A percentile compares a stretch with the other conserved stretches of the same genome.
Conservation (phyloP, 2,888 invertebrate genomes). For the Parnassius mnemosyne region DNA sequence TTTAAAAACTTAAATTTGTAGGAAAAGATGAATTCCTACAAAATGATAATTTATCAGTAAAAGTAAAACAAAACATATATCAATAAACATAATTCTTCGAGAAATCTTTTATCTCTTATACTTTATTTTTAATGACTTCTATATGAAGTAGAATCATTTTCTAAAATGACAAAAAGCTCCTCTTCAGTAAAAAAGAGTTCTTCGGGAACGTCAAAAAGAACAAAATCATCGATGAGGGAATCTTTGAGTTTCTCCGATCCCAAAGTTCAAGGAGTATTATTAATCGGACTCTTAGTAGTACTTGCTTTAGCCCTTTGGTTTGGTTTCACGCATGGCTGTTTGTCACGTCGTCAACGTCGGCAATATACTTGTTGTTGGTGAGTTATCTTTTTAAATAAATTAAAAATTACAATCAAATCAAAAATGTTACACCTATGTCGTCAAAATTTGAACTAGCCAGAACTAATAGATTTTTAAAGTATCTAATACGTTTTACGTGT, state of each 20-base stretch:
- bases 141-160: not conserved
- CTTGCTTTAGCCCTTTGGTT: conserved; percentile 49
- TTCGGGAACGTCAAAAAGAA: not conserved
- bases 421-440: no score
- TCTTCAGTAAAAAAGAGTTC: not conserved
- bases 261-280: conserved; percentile 46
- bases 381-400: not conserved
- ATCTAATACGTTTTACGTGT: no score
- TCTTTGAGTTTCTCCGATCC: conserved; percentile 41
- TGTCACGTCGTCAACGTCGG: conserved; percentile 42
- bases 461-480: no score
- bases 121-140: not conserved
- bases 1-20: no score
- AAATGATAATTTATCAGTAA: no score
- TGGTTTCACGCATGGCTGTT: conserved; percentile 47
- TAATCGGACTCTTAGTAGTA: conserved; percentile 46
- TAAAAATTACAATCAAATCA: no score
- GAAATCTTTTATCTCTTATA: not conserved
- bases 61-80: no score
- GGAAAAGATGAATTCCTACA: no score
- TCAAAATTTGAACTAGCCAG: no score
- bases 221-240: conserved; percentile 7
- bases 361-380: conserved; percentile 22
- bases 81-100: no score
- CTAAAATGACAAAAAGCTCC: not conserved